Base-by-base conservation (phyloP, 2,888 invertebrate genomes). In the Tryphoninae sp. region DNA sequence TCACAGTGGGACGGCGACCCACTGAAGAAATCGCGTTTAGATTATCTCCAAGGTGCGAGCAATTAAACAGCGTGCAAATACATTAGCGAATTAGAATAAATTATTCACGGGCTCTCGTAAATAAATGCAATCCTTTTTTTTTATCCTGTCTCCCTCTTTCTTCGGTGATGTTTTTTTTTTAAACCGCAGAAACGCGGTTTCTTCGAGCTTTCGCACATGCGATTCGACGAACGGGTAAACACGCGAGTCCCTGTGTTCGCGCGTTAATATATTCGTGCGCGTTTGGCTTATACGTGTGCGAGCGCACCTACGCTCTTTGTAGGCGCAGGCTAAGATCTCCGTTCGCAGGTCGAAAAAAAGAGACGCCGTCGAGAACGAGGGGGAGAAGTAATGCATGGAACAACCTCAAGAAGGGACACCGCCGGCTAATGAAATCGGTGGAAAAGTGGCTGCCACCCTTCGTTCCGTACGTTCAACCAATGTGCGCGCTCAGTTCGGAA, bases 381-480 rank as follows among this genome's bases (percentile, higher is more conserved):
- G 53, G 40, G 33, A 55, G n/a, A 40, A 53, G 67, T 65, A 55
- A 53, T 42, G 64, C 64, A 13, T 23, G 13, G 45, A 13, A 45
- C 45, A 45, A 45, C 45, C 45, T 9, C 6, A 53, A 61, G 65
- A 75, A 71, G 75, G 80, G 42, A 80, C 33, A 33, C 33, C 33
- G 33, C 49, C 69, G 74, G 22, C 65, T 64, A 80, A 80, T 81
- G 68, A 81, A 81, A 77, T 81, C 62, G 13, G 59, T 22, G 68
- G 68, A 77, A 77, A 81, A 77, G 77, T 68, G 4, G 77, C 49
- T 51, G 68, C 71, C 72, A 73, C 77, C 80, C 68, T 80, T 73
- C 67, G 45, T 72, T 45, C 19, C 23, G 42, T 71, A 59, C 55
- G 68, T 68, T 61, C 42, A 45, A 40, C 19, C 23, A 26, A 33